phyloP scores from a whole-genome alignment of 2,888 invertebrate genomes.

The Pantelozetes paolii region DNA sequence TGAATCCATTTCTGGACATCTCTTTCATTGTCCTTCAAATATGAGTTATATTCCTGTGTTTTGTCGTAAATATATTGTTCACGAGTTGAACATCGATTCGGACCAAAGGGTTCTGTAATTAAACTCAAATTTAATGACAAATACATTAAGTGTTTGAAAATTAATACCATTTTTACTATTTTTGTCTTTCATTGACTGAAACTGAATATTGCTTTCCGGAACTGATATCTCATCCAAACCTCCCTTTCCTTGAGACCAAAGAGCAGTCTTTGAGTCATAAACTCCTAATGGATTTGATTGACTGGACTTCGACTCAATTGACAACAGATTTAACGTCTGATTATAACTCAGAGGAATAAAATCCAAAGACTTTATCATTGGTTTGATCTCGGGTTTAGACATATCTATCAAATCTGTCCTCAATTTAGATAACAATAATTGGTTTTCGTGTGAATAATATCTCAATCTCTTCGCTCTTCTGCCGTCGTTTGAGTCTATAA shows the following conservation, averaged over 20 bases:
- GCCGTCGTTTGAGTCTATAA: background rate
- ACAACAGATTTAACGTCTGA: background rate
- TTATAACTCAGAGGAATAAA: background rate
- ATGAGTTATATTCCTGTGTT: slow-evolving; percentile 50
- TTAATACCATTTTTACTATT: background rate
- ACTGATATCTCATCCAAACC: background rate
- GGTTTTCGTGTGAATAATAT: slow-evolving; percentile 11
- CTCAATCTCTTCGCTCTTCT: background rate
- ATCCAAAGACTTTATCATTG: background rate
- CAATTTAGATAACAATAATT: background rate
- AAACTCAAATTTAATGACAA: background rate
- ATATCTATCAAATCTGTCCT: background rate
- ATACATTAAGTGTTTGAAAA: background rate
- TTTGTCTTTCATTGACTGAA: slow-evolving; percentile 18
- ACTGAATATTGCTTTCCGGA: background rate
- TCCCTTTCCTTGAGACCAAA: slow-evolving; percentile 24
- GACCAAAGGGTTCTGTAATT: slow-evolving; percentile 3
- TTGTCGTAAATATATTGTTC: slow-evolving; percentile 27
- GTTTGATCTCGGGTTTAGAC: background rate
- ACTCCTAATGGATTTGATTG: slow-evolving; percentile 12
- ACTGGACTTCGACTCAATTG: background rate
- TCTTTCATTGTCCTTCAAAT: slow-evolving; percentile 51
- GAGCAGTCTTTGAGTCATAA: background rate
- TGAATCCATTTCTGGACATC: slow-evolving; percentile 54
- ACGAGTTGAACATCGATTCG: background rate